Evolutionary conservation across 2,113 vertebrate species (phyloP).

Genomic region (Salvelinus fontinalis): DNA sequence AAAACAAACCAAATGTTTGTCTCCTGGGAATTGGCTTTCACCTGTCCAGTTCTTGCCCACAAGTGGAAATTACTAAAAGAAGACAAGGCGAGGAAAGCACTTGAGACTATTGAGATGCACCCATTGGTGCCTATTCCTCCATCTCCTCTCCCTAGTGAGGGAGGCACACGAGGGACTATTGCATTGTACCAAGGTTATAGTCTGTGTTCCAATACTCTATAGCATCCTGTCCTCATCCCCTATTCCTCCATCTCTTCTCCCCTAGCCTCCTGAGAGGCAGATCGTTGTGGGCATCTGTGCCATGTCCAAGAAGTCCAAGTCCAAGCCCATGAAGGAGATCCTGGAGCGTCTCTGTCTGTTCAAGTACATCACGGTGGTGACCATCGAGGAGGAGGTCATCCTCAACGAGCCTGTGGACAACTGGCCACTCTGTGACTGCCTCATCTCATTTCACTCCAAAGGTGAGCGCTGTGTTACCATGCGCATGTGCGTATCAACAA

Average conservation of each 20-base stretch:
- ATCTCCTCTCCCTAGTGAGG: too few relatives aligned
- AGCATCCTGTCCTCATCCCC: neutral
- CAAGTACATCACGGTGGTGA: constrained; percentile 88
- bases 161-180: too few relatives aligned
- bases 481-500: too few relatives aligned
- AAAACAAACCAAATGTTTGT: too few relatives aligned
- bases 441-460: constrained; percentile 94
- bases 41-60: too few relatives aligned
- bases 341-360: constrained; percentile 87
- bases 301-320: constrained; percentile 92
- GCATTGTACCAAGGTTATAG: neutral
- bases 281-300: constrained; percentile 90
- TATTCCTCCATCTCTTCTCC: neutral
- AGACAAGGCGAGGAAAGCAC: too few relatives aligned
- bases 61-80: too few relatives aligned
- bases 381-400: constrained; percentile 88
- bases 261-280: constrained; percentile 86
- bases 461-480: constrained; percentile 62
- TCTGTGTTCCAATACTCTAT: neutral
- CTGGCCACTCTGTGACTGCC: constrained; percentile 89
- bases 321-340: constrained; percentile 93
- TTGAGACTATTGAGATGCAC: too few relatives aligned
- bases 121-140: too few relatives aligned
- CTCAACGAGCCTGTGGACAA: constrained; percentile 86
- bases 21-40: too few relatives aligned